Percentiles rank a stretch among this genome's conserved stretches.
Conservation (phyloP, 53 echinoderm and acorn worm species). For the Temnopleurus reevesii region DNA sequence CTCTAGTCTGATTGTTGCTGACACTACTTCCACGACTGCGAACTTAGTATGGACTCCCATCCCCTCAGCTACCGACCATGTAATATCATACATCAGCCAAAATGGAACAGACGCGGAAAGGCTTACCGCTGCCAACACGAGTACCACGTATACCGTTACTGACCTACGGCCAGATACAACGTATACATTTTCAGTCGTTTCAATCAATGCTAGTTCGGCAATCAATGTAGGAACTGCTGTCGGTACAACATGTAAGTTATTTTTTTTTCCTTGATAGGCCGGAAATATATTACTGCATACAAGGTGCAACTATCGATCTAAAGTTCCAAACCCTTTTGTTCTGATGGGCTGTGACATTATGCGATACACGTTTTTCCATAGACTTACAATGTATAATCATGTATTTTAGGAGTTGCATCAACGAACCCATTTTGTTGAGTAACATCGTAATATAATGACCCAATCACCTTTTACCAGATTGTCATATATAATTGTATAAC, state of each 20-base stretch:
- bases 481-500: no score
- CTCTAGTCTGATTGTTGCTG: neutral
- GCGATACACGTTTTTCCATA: no score
- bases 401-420: no score
- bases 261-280: no score
- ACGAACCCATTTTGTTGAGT: no score
- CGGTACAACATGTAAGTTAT: constrained; percentile 16
- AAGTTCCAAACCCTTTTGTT: no score
- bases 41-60: neutral
- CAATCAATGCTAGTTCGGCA: neutral
- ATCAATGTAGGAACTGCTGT: neutral
- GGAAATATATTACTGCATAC: no score
- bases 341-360: no score
- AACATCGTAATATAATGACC: no score
- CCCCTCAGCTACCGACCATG: neutral
- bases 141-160: neutral
- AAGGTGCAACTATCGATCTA: no score
- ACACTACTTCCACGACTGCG: neutral
- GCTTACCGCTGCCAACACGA: neutral
- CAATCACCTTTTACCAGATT: no score
- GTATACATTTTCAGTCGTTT: constrained; percentile 32
- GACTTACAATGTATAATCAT: no score
- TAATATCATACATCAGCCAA: constrained; percentile 24
- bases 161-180: neutral
- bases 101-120: neutral